These are phyloP conservation scores for Carettochelys insculpta DNA, from an alignment of 2,113 vertebrate species.

Conservation along the genomic window DNA sequence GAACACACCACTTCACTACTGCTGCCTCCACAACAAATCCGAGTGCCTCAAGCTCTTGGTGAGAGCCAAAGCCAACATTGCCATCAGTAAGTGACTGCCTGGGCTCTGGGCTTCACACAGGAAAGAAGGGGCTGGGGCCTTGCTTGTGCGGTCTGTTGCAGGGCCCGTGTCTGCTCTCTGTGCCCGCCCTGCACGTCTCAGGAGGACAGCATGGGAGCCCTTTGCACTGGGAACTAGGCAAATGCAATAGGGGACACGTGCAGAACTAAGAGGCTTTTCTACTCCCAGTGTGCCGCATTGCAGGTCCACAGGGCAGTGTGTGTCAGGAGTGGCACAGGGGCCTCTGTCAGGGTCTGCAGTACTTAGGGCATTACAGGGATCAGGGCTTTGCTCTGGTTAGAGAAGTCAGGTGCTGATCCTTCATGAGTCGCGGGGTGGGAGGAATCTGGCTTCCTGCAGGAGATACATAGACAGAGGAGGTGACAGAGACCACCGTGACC, in stretches of 20 bases:
- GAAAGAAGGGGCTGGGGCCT: neutral
- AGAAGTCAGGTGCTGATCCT: neutral
- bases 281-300: neutral
- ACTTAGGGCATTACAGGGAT: neutral
- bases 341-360: neutral
- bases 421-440: neutral
- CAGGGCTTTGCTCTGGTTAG: neutral
- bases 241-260: neutral
- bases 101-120: neutral
- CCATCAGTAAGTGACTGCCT: slow-evolving; percentile 64
- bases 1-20: slow-evolving; percentile 77
- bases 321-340: too few relatives aligned
- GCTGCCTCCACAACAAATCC: slow-evolving; percentile 75
- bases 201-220: neutral
- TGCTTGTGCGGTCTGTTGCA: too few relatives aligned
- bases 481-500: neutral
- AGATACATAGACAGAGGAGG: neutral
- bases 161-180: neutral
- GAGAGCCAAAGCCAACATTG: slow-evolving; percentile 74
- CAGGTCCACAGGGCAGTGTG: neutral
- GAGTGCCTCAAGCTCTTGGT: slow-evolving; percentile 78
- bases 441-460: neutral
- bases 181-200: neutral
- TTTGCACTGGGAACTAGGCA: neutral
- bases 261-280: neutral